These are phyloP conservation scores for Acrocephalus arundinaceus DNA, from an alignment of 2,113 vertebrate species.

Conservation along the genomic window DNA sequence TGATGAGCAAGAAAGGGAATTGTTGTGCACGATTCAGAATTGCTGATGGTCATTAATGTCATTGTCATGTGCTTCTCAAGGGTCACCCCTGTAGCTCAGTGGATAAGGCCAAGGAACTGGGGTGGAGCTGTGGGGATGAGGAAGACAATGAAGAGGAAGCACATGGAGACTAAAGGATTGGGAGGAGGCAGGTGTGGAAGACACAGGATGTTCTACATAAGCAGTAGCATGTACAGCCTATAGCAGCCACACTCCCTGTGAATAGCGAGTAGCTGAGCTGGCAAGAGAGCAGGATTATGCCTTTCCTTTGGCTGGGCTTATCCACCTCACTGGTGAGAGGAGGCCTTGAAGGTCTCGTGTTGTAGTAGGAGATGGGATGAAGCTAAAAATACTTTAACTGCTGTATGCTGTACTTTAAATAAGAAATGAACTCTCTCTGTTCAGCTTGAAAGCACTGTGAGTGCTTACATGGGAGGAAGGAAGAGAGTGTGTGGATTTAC, in stretches of 20 bases:
- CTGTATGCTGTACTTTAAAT: neutral
- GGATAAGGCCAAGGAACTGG: neutral
- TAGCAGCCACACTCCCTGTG: neutral
- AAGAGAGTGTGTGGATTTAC: neutral
- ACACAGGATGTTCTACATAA: conserved; percentile 2
- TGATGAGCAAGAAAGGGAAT: conserved; percentile 26
- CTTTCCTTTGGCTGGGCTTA: neutral
- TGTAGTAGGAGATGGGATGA: neutral
- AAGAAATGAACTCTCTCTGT: neutral
- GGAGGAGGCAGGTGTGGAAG: neutral
- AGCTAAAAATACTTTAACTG: conserved; percentile 25
- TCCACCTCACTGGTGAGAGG: neutral
- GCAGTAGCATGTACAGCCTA: neutral
- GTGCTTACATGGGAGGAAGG: neutral
- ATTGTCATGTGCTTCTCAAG: neutral
- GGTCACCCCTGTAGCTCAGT: neutral
- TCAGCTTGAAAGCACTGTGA: neutral
- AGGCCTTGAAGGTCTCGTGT: neutral
- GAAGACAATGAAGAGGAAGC: neutral
- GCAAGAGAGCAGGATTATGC: neutral
- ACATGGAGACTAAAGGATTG: neutral
- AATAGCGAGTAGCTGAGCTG: conserved; percentile 10
- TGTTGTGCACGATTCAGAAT: neutral
- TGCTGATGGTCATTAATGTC: neutral
- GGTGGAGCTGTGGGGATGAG: neutral